Percentiles rank a stretch among this genome's conserved stretches.
phyloP scores from a whole-genome alignment of 2,113 vertebrate genomes.

The Centropus bengalensis region DNA sequence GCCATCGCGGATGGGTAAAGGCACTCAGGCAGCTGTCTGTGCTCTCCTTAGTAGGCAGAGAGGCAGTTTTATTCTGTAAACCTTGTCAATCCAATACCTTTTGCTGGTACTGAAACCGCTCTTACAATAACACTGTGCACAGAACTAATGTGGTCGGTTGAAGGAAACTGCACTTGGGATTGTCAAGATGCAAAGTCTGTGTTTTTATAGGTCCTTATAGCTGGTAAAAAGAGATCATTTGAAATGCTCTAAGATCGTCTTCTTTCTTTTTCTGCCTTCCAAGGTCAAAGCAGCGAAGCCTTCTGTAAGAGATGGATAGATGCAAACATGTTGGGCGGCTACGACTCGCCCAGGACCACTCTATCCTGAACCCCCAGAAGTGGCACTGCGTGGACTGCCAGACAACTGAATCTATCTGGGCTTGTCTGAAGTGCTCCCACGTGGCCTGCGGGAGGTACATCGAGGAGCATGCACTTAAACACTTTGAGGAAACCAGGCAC shows the following conservation, averaged over 20 bases:
- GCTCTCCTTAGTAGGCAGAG: background rate
- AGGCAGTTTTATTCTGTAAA: background rate
- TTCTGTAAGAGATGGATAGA: constrained; percentile 91
- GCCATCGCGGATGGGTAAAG: background rate
- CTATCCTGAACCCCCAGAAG: constrained; percentile 97
- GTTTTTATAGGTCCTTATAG: background rate
- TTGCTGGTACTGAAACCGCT: background rate
- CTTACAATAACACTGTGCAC: background rate
- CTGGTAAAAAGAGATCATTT: background rate
- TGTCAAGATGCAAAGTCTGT: background rate
- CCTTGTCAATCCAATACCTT: background rate
- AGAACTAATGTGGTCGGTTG: background rate
- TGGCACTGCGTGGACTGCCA: constrained; percentile 93
- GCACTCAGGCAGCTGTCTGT: background rate
- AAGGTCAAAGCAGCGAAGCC: constrained; percentile 67
- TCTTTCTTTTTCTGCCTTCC: background rate
- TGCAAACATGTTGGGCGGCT: constrained; percentile 98
- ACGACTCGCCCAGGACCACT: constrained; percentile 95
- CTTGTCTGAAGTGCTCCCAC: constrained; percentile 97
- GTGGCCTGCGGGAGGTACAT: constrained; percentile 96
- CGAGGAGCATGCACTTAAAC: constrained; percentile 91
- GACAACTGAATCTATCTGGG: constrained; percentile 95
- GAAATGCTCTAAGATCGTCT: background rate
- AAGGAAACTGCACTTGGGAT: background rate
- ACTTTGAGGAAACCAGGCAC: constrained; percentile 91